Percentiles rank a stretch among this genome's conserved stretches.
Evolutionary conservation across 2,113 vertebrate species (phyloP).

Genomic region (Microtus ochrogaster): DNA sequence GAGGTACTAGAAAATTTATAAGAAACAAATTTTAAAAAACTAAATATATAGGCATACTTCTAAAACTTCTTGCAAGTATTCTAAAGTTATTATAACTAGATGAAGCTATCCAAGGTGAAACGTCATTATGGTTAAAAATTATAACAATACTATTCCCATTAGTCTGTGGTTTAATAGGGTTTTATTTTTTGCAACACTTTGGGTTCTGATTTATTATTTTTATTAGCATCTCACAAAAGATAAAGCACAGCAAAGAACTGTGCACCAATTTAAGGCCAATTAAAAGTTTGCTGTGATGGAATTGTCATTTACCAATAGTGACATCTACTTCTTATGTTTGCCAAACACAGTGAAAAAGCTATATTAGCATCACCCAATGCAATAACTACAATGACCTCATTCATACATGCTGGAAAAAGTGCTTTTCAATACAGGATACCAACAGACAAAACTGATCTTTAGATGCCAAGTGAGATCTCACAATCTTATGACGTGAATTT

Average conservation of each 20-base stretch:
- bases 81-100: neutral
- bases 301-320: conserved; percentile 3
- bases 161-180: neutral
- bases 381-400: neutral
- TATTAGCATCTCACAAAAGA: neutral
- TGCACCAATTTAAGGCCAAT: neutral
- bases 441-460: neutral
- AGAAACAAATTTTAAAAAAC: neutral
- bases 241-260: neutral
- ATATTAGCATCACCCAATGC: neutral
- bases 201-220: neutral
- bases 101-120: neutral
- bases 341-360: neutral
- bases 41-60: neutral
- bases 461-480: neutral
- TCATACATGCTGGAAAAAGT: neutral
- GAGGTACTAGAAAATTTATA: neutral
- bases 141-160: neutral
- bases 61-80: neutral
- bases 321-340: neutral
- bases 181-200: neutral
- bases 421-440: neutral
- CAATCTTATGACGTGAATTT: neutral
- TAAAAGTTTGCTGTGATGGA: neutral
- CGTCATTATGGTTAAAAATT: neutral